Evolutionary conservation across 2,797 vertebrate genomes (phyloP).

Genomic region (Acestrorhynchus altus): DNA sequence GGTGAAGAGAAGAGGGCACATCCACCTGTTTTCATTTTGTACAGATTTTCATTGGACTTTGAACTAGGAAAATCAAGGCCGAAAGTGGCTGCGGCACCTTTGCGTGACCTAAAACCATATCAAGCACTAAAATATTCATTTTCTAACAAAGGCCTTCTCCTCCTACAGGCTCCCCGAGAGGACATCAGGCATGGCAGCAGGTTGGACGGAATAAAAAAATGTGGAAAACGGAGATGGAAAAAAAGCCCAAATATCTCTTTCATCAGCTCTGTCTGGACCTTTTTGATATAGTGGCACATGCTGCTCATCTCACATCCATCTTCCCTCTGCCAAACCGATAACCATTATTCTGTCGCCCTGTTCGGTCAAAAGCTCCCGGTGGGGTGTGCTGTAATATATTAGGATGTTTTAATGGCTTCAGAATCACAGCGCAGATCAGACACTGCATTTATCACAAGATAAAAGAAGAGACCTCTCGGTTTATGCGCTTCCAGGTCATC

Average conservation of each 20-base stretch:
- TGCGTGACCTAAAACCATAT: slow-evolving; percentile 10
- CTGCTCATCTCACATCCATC: slow-evolving; percentile 70
- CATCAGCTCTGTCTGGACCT: slow-evolving; percentile 54
- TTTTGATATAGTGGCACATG: slow-evolving; percentile 67
- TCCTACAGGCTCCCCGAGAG: slow-evolving; percentile 10
- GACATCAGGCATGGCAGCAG: not conserved
- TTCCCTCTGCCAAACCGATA: slow-evolving; percentile 68
- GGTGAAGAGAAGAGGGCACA: not conserved
- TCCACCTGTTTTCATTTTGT: slow-evolving; percentile 36
- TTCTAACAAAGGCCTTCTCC: slow-evolving; percentile 37
- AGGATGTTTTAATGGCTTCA: slow-evolving; percentile 74
- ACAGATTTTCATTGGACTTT: slow-evolving; percentile 44
- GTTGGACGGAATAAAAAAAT: not conserved
- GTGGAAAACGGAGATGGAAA: not conserved
- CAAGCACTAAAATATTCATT: slow-evolving; percentile 32
- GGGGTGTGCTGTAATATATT: slow-evolving; percentile 71
- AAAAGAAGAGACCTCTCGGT: slow-evolving; percentile 64
- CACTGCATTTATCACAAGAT: slow-evolving; percentile 69
- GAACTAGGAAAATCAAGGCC: slow-evolving; percentile 39
- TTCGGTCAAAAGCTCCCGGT: slow-evolving; percentile 66
- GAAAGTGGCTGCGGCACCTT: slow-evolving; percentile 21
- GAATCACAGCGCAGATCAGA: slow-evolving; percentile 67
- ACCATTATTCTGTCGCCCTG: slow-evolving; percentile 69
- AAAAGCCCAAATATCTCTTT: slow-evolving; percentile 30
- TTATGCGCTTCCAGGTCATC: slow-evolving; percentile 59